Conservation (phyloP, 2,113 vertebrate species). For the Neolamprologus devosi region DNA sequence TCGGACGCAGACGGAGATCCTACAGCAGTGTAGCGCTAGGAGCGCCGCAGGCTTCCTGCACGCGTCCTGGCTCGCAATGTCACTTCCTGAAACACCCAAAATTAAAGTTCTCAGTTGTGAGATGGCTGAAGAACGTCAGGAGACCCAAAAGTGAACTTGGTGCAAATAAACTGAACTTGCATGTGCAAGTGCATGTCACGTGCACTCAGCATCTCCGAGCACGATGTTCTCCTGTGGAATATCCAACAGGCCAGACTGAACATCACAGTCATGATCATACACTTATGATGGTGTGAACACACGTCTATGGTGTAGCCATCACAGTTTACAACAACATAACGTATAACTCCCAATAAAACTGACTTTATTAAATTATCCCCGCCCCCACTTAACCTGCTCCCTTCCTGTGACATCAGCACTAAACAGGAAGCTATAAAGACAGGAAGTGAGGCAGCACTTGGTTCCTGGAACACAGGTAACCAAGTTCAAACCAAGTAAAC, state of each 20-base stretch:
- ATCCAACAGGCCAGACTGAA: rapidly evolving
- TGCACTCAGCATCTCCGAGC: neutral
- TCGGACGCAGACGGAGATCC: neutral
- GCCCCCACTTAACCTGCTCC: neutral
- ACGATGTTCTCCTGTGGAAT: neutral
- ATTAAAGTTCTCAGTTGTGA: neutral
- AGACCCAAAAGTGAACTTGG: neutral
- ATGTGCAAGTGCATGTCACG: neutral
- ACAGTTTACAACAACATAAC: neutral
- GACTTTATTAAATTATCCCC: neutral
- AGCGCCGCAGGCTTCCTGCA: neutral
- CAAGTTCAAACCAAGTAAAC: neutral
- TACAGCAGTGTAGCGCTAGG: neutral
- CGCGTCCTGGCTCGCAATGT: neutral
- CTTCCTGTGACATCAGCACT: neutral
- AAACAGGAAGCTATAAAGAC: neutral
- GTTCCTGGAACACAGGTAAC: neutral
- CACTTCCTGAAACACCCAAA: neutral
- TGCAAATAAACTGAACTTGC: neutral
- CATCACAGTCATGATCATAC: neutral
- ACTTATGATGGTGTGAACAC: neutral
- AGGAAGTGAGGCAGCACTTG: neutral
- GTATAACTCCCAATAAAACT: neutral
- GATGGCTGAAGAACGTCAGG: neutral
- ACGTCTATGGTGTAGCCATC: neutral